Evolutionary conservation across 2,797 vertebrate species (phyloP), one percentile per base, ranked within the genome.

Genomic region (Lutjanus argentimaculatus): DNA sequence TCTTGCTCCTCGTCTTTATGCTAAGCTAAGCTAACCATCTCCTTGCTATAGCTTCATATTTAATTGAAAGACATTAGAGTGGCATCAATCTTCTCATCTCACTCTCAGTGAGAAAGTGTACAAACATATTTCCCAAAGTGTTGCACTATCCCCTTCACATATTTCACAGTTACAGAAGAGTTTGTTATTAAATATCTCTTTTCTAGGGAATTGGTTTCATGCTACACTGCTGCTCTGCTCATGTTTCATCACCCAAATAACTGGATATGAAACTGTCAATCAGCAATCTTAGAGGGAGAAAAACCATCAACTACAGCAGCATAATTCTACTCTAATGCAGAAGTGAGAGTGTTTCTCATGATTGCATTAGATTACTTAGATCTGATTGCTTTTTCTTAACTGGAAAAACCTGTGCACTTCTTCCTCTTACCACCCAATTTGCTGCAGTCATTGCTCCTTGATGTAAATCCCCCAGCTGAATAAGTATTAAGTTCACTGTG

Each of bases 381-480:
- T 64, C 43, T n/a, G 49, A 51, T 51, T 52, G n/a, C 30, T 40
- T 59, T 67, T 43, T 22, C 46, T 45, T 43, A 21, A 16, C 53
- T 46, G n/a, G 13, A 53, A 52, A 65, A 70, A 63, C 45, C 53
- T 61, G n/a, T 45, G 3, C 13, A 19, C 11, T 43, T 63, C 51
- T 45, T 43, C 36, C 22, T 75, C 49, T 52, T 30, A 16, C 11
- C 1, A 8, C 14, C 48, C 48, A 64, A 30, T 73, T 61, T 52
- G 46, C 46, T 69, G 68, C 36, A 71, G 36, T 43, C 66, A 62
- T 57, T 25, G 57, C 19, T 67, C 21, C n/a, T 59, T 72, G 14
- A 49, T 72, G 22, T 64, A 74, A 61, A 56, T 30, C 25, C 19
- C 25, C 14, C 25, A 43, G 36, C 19, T 64, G 42, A 36, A 51